Base-by-base conservation (phyloP, 1,140 invertebrate species). In the Choristoneura fumiferana region DNA sequence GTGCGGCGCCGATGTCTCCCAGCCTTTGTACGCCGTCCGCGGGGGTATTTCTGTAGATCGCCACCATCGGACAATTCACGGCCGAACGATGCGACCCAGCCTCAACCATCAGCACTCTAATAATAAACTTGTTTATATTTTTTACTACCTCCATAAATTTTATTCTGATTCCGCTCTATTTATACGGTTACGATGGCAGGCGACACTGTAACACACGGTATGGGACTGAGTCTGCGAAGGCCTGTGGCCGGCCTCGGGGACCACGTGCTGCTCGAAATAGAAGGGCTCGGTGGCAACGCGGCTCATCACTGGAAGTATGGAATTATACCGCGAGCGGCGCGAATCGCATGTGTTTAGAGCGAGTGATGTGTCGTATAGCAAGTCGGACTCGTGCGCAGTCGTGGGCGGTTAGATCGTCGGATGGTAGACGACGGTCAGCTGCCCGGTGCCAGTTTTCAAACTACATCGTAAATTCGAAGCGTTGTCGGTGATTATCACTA, bases 101-200 rank as follows among this genome's bases (percentile, higher is more conserved):
- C 73, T 77, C 76, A 76, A 81, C 77, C 78, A 49, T 49, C 43
- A 85, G 83, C 81, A 69, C 74, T 86, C 85, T 87, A 88, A 85
- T 85, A 81, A 87, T 88, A 88, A 87, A 84, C 84, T 84, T 88
- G 85, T 88, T 88, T 88, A 88, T 87, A 85, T 88, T 88, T 86
- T 87, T 87, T 84, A 81, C 78, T 83, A 71, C 63, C 72, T 69
- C 76, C 72, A 78, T 76, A 76, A 82, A 73, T 84, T 75, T 76
- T 68, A 73, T 73, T 83, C 67, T 64, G 62, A 81, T 73, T 76
- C 65, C 68, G 40, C 71, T 58, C 38, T 55, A 43, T 53, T 64
- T 66, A 65, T 36, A 36, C 53, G 10, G 15, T 56, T 38, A 56
- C 22, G 35, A 29, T 29, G 6, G 54, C 69, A 63, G 43, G 59